A percentile compares a stretch with the other conserved stretches of the same genome.
phyloP scores from a whole-genome alignment of 2,797 vertebrate species.

The Hypotaenidia okinawae region DNA sequence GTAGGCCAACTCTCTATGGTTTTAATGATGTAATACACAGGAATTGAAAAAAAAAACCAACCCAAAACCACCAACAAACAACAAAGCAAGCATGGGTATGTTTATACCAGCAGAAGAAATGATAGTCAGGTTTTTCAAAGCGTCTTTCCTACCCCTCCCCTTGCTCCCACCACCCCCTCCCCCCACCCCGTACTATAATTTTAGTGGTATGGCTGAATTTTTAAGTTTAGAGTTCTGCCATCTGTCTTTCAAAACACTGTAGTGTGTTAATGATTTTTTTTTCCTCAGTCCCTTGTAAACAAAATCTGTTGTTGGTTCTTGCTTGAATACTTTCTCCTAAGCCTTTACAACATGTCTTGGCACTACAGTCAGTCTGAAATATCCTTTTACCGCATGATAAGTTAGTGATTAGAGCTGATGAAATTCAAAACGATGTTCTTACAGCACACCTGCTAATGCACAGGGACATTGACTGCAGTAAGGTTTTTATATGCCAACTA shows the following conservation, averaged over 20 bases:
- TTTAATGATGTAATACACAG: not conserved
- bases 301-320: conserved; percentile 61
- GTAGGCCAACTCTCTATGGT: not conserved
- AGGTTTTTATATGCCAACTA: not conserved
- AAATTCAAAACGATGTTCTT: not conserved
- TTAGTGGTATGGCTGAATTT: conserved; percentile 3
- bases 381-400: not conserved
- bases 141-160: too few species aligned
- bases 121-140: not conserved
- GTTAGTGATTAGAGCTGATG: conserved; percentile 29
- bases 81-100: not conserved
- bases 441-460: conserved; percentile 1
- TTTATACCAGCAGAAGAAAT: not conserved
- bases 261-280: conserved; percentile 13
- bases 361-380: conserved; percentile 20
- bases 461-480: not conserved
- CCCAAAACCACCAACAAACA: too few species aligned
- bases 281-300: conserved; percentile 7
- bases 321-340: conserved; percentile 30
- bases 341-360: conserved; percentile 15
- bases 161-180: too few species aligned
- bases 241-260: conserved; percentile 45
- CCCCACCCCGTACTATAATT: not conserved
- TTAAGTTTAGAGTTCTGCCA: conserved; percentile 12
- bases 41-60: not conserved